Evolutionary conservation across 2,888 invertebrate species (phyloP).

Genomic region (Desoria tigrina): DNA sequence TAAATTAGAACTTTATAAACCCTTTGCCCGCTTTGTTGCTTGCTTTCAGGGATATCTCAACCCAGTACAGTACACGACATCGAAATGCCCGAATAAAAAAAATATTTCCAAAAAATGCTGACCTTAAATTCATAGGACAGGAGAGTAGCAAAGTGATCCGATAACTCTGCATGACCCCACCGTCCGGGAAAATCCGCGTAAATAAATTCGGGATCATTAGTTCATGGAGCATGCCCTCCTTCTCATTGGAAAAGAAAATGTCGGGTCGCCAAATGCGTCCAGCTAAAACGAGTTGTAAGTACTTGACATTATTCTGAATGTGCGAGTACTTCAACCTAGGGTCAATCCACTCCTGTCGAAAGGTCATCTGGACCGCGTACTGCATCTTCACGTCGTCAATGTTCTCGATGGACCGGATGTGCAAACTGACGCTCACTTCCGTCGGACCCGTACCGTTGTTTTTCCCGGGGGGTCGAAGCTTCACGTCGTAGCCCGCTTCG

Average conservation of each 20-base stretch:
- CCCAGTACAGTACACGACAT: too few relatives aligned
- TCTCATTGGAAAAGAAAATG: conserved; percentile 50
- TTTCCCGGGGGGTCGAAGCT: conserved; percentile 86
- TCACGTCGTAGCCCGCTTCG: conserved; percentile 83
- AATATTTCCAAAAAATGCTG: too few relatives aligned
- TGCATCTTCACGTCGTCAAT: conserved; percentile 48
- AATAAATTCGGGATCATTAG: conserved; percentile 46
- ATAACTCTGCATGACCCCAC: conserved; percentile 42
- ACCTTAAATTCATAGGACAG: conserved; percentile 45
- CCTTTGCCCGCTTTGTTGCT: too few relatives aligned
- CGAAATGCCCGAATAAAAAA: too few relatives aligned
- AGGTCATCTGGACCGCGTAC: conserved; percentile 42
- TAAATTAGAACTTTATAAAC: too few relatives aligned
- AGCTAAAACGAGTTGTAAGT: conserved; percentile 27
- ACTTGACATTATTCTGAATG: conserved; percentile 36
- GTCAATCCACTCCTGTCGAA: conserved; percentile 49
- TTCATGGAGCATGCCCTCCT: conserved; percentile 41
- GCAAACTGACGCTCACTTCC: conserved; percentile 27
- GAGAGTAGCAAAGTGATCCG: conserved; percentile 42
- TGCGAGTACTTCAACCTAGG: conserved; percentile 32
- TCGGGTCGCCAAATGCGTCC: conserved; percentile 47
- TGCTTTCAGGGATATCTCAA: too few relatives aligned
- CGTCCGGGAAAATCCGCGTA: conserved; percentile 38
- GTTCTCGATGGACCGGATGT: conserved; percentile 39
- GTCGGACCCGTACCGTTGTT: conserved; percentile 59